Evolutionary conservation across 2,888 invertebrate genomes (phyloP), one percentile per base, ranked within the genome.

Genomic region (Tenthredo scrophulariae): DNA sequence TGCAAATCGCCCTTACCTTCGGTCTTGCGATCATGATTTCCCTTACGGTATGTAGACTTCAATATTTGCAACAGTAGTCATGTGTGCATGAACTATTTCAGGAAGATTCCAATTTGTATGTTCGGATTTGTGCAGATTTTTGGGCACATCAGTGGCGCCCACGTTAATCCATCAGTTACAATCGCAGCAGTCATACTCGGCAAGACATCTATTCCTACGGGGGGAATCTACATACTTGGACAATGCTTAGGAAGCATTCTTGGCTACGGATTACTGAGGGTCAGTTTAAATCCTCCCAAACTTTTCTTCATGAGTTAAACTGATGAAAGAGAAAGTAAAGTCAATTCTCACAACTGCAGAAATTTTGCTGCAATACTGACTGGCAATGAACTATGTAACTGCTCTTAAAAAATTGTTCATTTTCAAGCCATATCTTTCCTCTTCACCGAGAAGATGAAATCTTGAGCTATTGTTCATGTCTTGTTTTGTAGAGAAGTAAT

Each of bases 141-240:
- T 87, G 97, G 96, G 0, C 97, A 97, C 90, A 95, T 97, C 83
- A 97, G 97, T 37, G 97, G 96, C 40, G 96, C 96, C 0, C 97
- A 97, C 90, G 94, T 97, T 90, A 97, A 97, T 93, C 97, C 97
- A 0, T 95, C 96, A 0, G 96, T 97, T n/a, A 96, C 97, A 0
- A 89, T 96, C 3, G 95, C 96, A 1, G 95, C 97, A 0, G 93
- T 96, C 18, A 91, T 96, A 62, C 94, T 95, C 89, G 96, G 96
- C 0, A 94, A 93, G 70, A 94, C 94, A 75, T 94, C 95, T 2
- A 90, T 95, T 0, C 91, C 94, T 67, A 93, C 96, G 89, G 96
- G 95, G 0, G 91, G 95, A 0, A 93, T 95, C 2, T 97, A 97
- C 90, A 90, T 96, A 1, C 91, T 95, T 7, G 95, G 95, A 3